Percentiles rank a stretch among this genome's conserved stretches.
Evolutionary conservation across 2,797 vertebrate genomes (phyloP).

Genomic region (Meda fulgida): DNA sequence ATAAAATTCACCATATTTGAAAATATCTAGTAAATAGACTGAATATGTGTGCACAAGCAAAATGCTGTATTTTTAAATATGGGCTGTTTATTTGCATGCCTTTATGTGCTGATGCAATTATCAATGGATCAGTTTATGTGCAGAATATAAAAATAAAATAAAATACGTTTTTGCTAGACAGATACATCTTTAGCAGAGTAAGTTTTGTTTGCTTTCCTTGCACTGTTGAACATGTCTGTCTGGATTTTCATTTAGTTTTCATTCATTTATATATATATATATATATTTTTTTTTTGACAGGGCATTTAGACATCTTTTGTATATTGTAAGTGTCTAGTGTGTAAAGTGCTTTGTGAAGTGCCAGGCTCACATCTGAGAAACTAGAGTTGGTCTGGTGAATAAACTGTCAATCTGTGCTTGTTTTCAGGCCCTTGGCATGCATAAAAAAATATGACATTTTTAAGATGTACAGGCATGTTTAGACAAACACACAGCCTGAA

Average conservation of each 20-base stretch:
- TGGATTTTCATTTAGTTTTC: conserved; percentile 1
- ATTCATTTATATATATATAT: not conserved
- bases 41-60: not conserved
- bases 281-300: not conserved
- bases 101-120: not conserved
- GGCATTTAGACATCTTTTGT: conserved; percentile 38
- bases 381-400: not conserved
- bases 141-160: not conserved
- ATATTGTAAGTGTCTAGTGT: conserved; percentile 3
- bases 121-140: not conserved
- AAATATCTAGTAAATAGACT: conserved; percentile 14
- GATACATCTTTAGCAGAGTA: not conserved
- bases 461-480: not conserved
- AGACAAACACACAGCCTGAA: not conserved
- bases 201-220: not conserved
- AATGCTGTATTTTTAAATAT: not conserved
- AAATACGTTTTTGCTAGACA: not conserved
- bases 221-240: not conserved
- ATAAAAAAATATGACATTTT: not conserved
- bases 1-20: not conserved
- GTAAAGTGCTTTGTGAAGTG: conserved; percentile 4
- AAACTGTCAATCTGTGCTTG: conserved; percentile 3
- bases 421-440: not conserved
- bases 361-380: not conserved
- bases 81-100: not conserved